Base-by-base conservation (phyloP, 2,888 invertebrate species). In the Tipula vernalis region DNA sequence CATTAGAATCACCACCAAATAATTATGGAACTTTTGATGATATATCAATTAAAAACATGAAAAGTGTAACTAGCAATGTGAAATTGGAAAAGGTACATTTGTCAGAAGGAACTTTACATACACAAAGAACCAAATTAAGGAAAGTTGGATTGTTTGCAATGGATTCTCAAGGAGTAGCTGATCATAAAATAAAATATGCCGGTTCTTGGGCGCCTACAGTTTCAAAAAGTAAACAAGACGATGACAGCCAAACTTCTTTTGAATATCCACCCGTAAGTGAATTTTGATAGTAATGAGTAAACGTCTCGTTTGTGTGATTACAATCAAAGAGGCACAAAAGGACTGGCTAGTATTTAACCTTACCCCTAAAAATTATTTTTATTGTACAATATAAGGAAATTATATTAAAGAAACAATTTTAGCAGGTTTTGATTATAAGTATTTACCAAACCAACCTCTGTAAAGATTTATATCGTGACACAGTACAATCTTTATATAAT, bases 1-100 rank as follows among this genome's bases (percentile, higher is more conserved):
- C 95, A n/a, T 90, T 95, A 86, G 95, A 95, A 88, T 95, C 95
- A 15, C 94, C 95, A 3, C 94, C 94, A 0, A 92, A 90, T 88
- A 86, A 86, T 42, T 86, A 47, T 5, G 87, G 18, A 0, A 89
- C 87, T 36, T 44, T 28, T 15, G 89, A 89, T 3, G 91, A 91
- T 88, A 86, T 90, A 28, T 90, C 91, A 87, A 10, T 28, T 2
- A 91, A 90, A 2, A 90, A 90, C 47, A 87, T 91, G n/a, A 91
- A 91, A 88, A 89, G 89, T 28, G 90, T 90, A 0, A 88, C 89
- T 2, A 89, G 90, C 85, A 90, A 87, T 36, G 18, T 83, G 8
- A 88, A 87, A 86, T n/a, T 51, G 8, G 42, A 87, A 10, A 87
- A 87, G 12, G 71, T 71, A 6, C 87, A 86, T 18, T 83, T 86